Conservation (phyloP, 64 coral and sea anemone species). For the Pocillopora damicornis region DNA sequence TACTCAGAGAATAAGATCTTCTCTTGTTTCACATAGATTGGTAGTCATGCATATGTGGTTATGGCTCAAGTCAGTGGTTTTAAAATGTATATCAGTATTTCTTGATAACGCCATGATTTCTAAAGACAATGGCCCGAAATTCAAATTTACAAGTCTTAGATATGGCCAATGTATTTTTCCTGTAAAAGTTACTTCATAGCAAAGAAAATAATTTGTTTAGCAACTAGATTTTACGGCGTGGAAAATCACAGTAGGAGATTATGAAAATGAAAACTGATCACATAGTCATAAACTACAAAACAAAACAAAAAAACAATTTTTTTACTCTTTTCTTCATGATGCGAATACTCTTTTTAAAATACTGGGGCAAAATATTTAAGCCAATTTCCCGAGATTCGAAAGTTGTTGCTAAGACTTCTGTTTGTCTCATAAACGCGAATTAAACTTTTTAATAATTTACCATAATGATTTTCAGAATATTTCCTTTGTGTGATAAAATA, state of each 20-base stretch:
- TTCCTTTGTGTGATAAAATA: slow-evolving; percentile 2
- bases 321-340: neutral
- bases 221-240: neutral
- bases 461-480: neutral
- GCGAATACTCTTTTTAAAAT: neutral
- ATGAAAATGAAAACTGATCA: neutral
- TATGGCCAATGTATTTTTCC: neutral
- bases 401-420: neutral
- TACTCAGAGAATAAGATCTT: neutral
- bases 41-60: neutral
- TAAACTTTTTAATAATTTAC: slow-evolving; percentile 32
- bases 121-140: neutral
- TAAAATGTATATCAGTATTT: neutral
- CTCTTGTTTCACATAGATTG: neutral
- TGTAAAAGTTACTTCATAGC: neutral
- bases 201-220: neutral
- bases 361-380: neutral
- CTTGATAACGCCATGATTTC: neutral
- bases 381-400: neutral
- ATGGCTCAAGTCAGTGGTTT: neutral
- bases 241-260: neutral
- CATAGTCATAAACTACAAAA: neutral
- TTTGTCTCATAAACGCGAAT: neutral
- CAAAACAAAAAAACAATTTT: neutral
- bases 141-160: neutral